phyloP scores from a whole-genome alignment of 2,797 vertebrate species.

The Parauchenoglanis ngamensis region DNA sequence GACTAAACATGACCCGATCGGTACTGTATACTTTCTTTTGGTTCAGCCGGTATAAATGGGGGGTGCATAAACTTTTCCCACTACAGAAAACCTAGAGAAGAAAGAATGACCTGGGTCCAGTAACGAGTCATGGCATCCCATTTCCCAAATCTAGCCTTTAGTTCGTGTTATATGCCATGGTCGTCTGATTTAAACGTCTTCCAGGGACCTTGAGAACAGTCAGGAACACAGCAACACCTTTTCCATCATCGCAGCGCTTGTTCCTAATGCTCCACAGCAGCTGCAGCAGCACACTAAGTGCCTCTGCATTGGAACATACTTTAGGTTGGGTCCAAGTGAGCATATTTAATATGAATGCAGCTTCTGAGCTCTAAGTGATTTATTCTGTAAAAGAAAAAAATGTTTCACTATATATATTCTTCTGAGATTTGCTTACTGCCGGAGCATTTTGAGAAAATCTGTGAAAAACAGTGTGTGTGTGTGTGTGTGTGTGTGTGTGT shows the following conservation, averaged over 20 bases:
- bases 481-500: constrained; percentile 11
- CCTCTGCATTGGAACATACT: background rate
- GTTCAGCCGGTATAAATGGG: too few species aligned
- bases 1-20: too few species aligned
- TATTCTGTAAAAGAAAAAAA: background rate
- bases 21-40: too few species aligned
- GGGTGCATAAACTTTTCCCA: background rate
- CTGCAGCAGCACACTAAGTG: background rate
- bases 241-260: background rate
- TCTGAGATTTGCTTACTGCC: background rate
- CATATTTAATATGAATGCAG: background rate
- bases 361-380: background rate
- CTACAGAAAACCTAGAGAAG: background rate
- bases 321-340: background rate
- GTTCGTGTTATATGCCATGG: background rate
- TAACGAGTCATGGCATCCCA: background rate
- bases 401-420: background rate
- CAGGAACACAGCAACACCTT: background rate
- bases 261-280: background rate
- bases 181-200: background rate
- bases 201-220: background rate
- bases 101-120: background rate
- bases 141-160: background rate
- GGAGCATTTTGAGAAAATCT: background rate
- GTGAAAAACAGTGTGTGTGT: background rate